A percentile compares a stretch with the other conserved stretches of the same genome.
Conservation (phyloP, 2,888 invertebrate species). For the Tubulanus polymorphus region DNA sequence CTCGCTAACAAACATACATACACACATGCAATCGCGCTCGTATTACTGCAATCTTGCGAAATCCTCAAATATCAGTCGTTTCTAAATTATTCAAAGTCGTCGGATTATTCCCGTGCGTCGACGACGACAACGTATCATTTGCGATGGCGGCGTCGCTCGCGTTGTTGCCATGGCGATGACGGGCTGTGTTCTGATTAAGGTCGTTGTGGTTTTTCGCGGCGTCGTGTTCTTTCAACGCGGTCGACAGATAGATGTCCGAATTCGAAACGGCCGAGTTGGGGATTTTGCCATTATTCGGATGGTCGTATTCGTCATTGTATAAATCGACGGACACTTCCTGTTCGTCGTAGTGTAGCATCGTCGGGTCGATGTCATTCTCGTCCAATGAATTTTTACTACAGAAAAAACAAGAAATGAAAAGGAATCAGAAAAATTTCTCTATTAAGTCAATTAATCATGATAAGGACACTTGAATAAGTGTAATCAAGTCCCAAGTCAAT, state of each 20-base stretch:
- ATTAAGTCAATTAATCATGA: constrained; percentile 1
- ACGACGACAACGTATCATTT: background rate
- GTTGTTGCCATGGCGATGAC: constrained; percentile 5
- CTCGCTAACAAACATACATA: too few relatives aligned
- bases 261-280: constrained; percentile 4
- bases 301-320: constrained; percentile 20
- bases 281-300: constrained; percentile 5
- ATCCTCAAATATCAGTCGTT: background rate
- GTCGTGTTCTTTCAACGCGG: constrained; percentile 21
- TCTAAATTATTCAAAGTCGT: background rate
- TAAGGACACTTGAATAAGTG: too few relatives aligned
- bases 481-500: too few relatives aligned
- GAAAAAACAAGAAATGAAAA: constrained; percentile 11
- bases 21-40: too few relatives aligned
- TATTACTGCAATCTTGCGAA: too few relatives aligned
- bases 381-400: constrained; percentile 34
- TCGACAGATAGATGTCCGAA: constrained; percentile 20
- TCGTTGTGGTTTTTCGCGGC: constrained; percentile 16
- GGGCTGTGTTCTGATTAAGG: constrained; percentile 1
- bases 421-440: background rate
- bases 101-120: background rate
- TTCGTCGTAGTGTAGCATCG: constrained; percentile 25
- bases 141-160: constrained; percentile 3
- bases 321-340: constrained; percentile 34
- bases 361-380: constrained; percentile 28